phyloP scores from a whole-genome alignment of 37 sponge, comb jelly and placozoan species.

The Ianthella basta region DNA sequence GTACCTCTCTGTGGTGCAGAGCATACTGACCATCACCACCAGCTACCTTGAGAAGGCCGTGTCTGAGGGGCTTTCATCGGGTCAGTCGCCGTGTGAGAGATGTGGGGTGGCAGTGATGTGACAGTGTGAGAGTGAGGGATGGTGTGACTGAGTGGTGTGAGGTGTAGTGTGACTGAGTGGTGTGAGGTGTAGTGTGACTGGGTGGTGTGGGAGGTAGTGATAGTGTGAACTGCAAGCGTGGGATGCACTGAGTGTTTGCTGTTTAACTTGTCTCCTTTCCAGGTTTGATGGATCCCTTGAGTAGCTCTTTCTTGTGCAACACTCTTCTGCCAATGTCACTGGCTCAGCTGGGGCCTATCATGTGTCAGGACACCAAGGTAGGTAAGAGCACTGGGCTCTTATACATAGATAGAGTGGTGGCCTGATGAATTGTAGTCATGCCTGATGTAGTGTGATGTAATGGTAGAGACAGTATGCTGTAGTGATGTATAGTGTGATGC shows the following conservation, averaged over 20 bases:
- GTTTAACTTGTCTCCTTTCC: not conserved
- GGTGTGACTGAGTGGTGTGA: too few relatives aligned
- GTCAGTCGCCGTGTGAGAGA: not conserved
- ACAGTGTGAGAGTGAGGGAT: too few relatives aligned
- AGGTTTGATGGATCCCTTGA: slow-evolving; percentile 53
- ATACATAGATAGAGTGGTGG: too few relatives aligned
- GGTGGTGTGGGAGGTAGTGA: too few relatives aligned
- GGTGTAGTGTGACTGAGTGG: too few relatives aligned
- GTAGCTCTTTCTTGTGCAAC: slow-evolving; percentile 77
- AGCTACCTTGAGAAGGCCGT: slow-evolving; percentile 27
- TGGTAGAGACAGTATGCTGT: not conserved
- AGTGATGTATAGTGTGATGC: too few relatives aligned
- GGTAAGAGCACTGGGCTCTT: not conserved
- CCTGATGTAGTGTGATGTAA: too few relatives aligned
- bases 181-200: too few relatives aligned
- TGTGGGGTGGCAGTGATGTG: too few relatives aligned
- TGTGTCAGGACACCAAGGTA: slow-evolving; percentile 71
- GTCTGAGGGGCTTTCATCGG: not conserved
- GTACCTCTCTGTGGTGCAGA: slow-evolving; percentile 27
- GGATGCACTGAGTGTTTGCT: not conserved
- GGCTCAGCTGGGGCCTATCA: slow-evolving; percentile 84
- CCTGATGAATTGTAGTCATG: too few relatives aligned
- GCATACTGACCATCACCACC: slow-evolving; percentile 13
- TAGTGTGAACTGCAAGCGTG: not conserved
- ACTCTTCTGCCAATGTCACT: slow-evolving; percentile 80